Conservation (phyloP, 2,113 vertebrate genomes). For the Peromyscus maniculatus region DNA sequence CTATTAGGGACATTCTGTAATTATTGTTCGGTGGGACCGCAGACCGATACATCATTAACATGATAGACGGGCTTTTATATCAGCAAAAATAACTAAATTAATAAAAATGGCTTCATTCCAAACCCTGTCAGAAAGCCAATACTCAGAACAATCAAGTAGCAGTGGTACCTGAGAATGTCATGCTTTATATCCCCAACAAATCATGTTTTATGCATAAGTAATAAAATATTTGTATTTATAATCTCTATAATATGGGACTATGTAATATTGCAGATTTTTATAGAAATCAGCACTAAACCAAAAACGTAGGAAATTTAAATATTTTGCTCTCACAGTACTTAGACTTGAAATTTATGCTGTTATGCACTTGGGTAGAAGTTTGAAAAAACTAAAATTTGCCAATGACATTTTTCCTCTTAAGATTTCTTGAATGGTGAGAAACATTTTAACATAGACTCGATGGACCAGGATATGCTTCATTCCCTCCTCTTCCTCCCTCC, state of each 20-base stretch:
- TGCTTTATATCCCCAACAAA: conserved; percentile 86
- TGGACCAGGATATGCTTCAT: not conserved
- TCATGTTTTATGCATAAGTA: conserved; percentile 86
- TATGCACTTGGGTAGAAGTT: not conserved
- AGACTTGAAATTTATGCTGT: conserved; percentile 58
- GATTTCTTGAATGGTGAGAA: conserved; percentile 27
- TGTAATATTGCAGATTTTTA: conserved; percentile 80
- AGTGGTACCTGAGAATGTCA: conserved; percentile 87
- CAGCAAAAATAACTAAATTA: conserved; percentile 95
- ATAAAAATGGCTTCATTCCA: conserved; percentile 95
- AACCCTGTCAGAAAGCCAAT: conserved; percentile 92
- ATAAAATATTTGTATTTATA: conserved; percentile 83
- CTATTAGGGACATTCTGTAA: conserved; percentile 94
- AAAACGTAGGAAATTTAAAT: conserved; percentile 42
- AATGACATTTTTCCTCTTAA: conserved; percentile 17
- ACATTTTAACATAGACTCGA: not conserved
- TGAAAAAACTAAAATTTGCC: conserved; percentile 66
- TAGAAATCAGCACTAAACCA: conserved; percentile 26
- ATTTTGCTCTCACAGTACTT: conserved; percentile 36
- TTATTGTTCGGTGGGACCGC: conserved; percentile 92
- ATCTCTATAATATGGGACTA: conserved; percentile 65
- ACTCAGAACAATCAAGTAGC: conserved; percentile 89
- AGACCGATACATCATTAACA: conserved; percentile 93
- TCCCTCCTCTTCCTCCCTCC: not conserved
- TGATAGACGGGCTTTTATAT: conserved; percentile 94